Conservation (phyloP, 1,140 invertebrate species). For the Drosophila azteca region DNA sequence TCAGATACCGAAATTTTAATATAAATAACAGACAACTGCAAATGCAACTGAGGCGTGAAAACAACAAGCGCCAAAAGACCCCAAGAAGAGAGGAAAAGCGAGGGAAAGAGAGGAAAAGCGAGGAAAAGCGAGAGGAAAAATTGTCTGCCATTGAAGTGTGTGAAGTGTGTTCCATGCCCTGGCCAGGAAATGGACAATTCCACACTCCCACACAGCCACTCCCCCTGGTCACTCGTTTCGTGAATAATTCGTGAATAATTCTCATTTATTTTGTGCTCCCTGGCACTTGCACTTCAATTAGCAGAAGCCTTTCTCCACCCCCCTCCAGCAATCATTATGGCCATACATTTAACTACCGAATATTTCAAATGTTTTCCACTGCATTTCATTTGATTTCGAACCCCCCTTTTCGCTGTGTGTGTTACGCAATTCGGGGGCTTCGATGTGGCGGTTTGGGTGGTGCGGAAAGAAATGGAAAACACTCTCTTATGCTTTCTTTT, state of each 20-base stretch:
- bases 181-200: conserved; percentile 42
- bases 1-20: conserved; percentile 48
- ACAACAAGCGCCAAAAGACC: conserved; percentile 41
- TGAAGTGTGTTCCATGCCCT: conserved; percentile 16
- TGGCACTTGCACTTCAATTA: conserved; percentile 71
- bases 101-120: neutral
- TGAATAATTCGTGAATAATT: conserved; percentile 45
- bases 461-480: conserved; percentile 12
- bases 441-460: conserved; percentile 6
- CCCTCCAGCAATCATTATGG: too few relatives aligned
- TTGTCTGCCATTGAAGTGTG: conserved; percentile 19
- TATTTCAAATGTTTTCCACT: conserved; percentile 48
- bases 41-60: conserved; percentile 59
- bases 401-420: neutral
- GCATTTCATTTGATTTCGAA: conserved; percentile 7
- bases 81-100: too few relatives aligned
- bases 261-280: conserved; percentile 24
- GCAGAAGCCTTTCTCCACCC: conserved; percentile 22
- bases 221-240: conserved; percentile 43
- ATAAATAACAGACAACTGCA: conserved; percentile 43
- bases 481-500: conserved; percentile 48
- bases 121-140: conserved; percentile 32
- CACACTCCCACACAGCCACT: conserved; percentile 25
- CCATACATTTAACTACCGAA: conserved; percentile 44
- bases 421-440: conserved; percentile 43